These are phyloP conservation scores for Papilio polytes DNA, from an alignment of 1,140 invertebrate species.

Conservation along the genomic window DNA sequence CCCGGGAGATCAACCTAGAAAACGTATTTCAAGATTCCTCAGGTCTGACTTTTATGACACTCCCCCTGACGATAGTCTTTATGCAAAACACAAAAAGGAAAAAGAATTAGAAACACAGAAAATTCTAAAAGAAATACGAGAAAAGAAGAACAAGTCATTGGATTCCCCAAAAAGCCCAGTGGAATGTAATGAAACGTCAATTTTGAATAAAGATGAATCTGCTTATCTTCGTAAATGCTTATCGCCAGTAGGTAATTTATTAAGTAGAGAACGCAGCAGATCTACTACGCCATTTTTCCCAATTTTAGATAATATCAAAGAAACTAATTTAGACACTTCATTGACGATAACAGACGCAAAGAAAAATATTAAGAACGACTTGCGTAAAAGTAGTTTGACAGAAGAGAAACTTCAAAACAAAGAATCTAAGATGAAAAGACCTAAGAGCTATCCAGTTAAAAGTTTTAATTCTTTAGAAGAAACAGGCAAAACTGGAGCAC, in stretches of 20 bases:
- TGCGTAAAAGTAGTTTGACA: slow-evolving; percentile 24
- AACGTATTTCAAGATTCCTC: slow-evolving; percentile 88
- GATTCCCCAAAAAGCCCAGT: slow-evolving; percentile 63
- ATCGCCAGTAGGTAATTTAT: slow-evolving; percentile 68
- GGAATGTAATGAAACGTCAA: slow-evolving; percentile 51
- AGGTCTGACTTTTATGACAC: slow-evolving; percentile 92
- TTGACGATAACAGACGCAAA: slow-evolving; percentile 40
- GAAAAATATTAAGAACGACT: slow-evolving; percentile 37
- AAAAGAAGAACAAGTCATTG: slow-evolving; percentile 83
- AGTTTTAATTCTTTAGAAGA: slow-evolving; percentile 66
- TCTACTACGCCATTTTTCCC: slow-evolving; percentile 81
- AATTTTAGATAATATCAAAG: slow-evolving; percentile 81
- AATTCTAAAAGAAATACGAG: slow-evolving; percentile 86
- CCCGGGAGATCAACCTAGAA: slow-evolving; percentile 73
- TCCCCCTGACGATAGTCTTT: slow-evolving; percentile 88
- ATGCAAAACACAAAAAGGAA: slow-evolving; percentile 88
- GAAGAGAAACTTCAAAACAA: slow-evolving; percentile 43
- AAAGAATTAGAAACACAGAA: slow-evolving; percentile 87
- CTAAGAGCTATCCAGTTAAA: slow-evolving; percentile 81
- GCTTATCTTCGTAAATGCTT: slow-evolving; percentile 66
- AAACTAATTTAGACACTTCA: slow-evolving; percentile 60
- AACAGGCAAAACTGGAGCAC: slow-evolving; percentile 47
- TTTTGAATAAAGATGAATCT: slow-evolving; percentile 58
- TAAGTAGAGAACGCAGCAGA: slow-evolving; percentile 74
- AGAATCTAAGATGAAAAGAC: slow-evolving; percentile 73